phyloP scores from a whole-genome alignment of 2,888 invertebrate genomes.

The Patella depressa region DNA sequence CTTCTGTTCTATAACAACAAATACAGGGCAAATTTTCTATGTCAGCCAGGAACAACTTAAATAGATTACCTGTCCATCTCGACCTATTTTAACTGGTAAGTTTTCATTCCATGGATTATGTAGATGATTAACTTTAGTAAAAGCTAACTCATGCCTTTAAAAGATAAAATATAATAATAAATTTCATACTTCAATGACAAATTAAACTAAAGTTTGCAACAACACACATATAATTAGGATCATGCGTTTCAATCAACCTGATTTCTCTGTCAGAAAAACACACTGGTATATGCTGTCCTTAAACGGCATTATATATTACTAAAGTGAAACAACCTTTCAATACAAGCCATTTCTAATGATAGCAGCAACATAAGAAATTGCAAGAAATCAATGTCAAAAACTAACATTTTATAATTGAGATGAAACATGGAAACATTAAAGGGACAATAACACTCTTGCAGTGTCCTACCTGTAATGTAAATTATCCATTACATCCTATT shows the following conservation, averaged over 20 bases:
- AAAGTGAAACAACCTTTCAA: no score
- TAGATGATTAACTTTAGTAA: slow-evolving; percentile 90
- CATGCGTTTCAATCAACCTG: neutral
- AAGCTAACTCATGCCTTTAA: slow-evolving; percentile 87
- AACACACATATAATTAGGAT: no score
- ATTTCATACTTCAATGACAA: no score
- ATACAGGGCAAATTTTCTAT: neutral
- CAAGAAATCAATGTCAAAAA: no score
- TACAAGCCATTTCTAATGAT: no score
- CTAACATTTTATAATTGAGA: no score
- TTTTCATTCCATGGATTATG: slow-evolving; percentile 99
- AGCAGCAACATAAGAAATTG: no score
- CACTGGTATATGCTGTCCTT: neutral
- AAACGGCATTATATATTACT: neutral
- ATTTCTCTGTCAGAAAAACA: neutral
- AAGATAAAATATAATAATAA: neutral
- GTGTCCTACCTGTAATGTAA: no score
- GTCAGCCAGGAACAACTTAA: neutral
- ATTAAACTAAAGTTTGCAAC: no score
- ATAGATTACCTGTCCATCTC: slow-evolving; percentile 83
- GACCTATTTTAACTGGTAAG: slow-evolving; percentile 98
- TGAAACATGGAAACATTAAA: no score
- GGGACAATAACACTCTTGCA: no score
- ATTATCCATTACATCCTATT: no score
- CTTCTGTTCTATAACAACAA: neutral